Percentiles rank a stretch among this genome's conserved stretches.
Evolutionary conservation across 1,140 invertebrate genomes (phyloP).

Genomic region (Lucilia cuprina): DNA sequence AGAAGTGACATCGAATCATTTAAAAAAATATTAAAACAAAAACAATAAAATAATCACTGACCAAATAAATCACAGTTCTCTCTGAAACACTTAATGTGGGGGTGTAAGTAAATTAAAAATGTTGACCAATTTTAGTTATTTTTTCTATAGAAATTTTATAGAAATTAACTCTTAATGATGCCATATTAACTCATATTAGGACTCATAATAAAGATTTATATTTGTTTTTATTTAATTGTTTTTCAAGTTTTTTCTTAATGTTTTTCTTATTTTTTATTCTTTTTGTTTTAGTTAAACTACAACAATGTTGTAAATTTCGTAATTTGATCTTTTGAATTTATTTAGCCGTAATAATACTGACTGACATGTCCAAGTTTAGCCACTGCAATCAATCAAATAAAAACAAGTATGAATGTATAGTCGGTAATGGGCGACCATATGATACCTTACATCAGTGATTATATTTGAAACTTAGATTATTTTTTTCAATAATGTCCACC

Average conservation of each 20-base stretch:
- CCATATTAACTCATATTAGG: too few species aligned
- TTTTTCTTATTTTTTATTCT: too few species aligned
- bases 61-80: not conserved
- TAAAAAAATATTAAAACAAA: not conserved
- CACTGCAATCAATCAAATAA: not conserved
- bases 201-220: not conserved
- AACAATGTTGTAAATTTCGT: not conserved
- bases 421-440: too few species aligned
- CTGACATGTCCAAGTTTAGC: not conserved
- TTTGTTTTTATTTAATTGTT: not conserved
- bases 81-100: not conserved
- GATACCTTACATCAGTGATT: too few species aligned
- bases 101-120: not conserved
- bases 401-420: too few species aligned
- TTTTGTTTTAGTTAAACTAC: not conserved
- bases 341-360: not conserved
- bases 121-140: not conserved
- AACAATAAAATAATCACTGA: not conserved
- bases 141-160: not conserved
- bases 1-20: not conserved
- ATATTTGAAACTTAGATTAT: too few species aligned
- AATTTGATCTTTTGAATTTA: not conserved
- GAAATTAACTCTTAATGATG: not conserved
- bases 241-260: not conserved
- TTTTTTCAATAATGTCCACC: too few species aligned